Percentiles rank a stretch among this genome's conserved stretches.
Conservation (phyloP, 2,113 vertebrate species). For the Neofelis nebulosa region DNA sequence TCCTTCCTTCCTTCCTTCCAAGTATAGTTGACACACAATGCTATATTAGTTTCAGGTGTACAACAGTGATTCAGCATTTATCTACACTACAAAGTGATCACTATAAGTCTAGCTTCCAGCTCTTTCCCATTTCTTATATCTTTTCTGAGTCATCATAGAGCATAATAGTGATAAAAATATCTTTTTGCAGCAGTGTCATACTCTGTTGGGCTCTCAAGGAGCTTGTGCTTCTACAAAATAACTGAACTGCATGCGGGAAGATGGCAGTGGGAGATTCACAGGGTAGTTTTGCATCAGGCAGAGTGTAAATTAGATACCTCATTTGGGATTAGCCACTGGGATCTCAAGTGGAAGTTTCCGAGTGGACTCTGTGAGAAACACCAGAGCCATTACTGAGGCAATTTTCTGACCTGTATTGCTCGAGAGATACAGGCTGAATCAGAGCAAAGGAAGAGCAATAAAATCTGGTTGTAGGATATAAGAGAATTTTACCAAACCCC, state of each 20-base stretch:
- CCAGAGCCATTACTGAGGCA: not conserved
- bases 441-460: not conserved
- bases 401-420: not conserved
- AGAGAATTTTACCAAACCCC: slow-evolving; percentile 7
- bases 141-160: slow-evolving; percentile 37
- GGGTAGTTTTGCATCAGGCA: not conserved
- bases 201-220: not conserved
- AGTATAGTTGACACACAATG: not conserved
- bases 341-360: not conserved
- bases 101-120: not conserved
- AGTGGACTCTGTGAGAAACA: not conserved
- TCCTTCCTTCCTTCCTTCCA: no score
- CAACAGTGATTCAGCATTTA: not conserved
- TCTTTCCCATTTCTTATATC: slow-evolving; percentile 3
- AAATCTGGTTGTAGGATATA: not conserved
- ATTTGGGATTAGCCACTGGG: not conserved
- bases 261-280: not conserved
- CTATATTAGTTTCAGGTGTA: not conserved
- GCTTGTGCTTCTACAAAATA: not conserved
- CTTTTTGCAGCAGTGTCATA: not conserved
- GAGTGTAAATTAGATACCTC: not conserved
- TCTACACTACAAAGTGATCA: not conserved
- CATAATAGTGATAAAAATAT: slow-evolving; percentile 20
- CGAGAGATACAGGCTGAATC: not conserved
- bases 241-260: not conserved